Evolutionary conservation across 2,888 invertebrate species (phyloP).

Genomic region (Agapostemon virescens): DNA sequence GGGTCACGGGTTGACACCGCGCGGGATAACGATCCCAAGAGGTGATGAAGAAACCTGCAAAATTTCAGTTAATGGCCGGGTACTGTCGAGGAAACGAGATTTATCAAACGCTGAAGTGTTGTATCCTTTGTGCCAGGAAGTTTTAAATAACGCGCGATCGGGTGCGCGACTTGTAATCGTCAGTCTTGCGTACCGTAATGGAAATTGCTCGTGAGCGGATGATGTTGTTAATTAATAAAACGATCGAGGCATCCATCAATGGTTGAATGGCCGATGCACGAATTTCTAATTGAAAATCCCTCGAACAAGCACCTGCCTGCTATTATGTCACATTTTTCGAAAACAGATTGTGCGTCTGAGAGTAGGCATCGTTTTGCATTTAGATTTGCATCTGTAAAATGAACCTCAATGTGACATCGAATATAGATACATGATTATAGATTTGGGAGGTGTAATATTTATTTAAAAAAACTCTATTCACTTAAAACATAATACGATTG

Average conservation of each 20-base stretch:
- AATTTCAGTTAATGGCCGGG: constrained; percentile 20
- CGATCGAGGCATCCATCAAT: neutral
- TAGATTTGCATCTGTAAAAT: neutral
- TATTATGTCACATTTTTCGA: neutral
- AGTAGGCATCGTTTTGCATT: neutral
- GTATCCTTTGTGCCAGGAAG: constrained; percentile 22
- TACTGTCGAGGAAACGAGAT: constrained; percentile 9
- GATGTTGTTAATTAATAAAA: constrained; percentile 2
- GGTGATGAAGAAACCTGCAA: constrained; percentile 16
- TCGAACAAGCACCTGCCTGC: neutral
- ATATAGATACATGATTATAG: neutral
- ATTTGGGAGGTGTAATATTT: neutral
- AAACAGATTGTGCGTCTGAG: neutral
- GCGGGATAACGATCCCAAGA: constrained; percentile 31
- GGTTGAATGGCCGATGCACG: neutral
- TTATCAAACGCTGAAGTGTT: constrained; percentile 22
- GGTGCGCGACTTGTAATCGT: constrained; percentile 1
- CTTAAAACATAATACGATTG: too few relatives aligned
- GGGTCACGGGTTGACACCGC: constrained; percentile 17
- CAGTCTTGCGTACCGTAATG: constrained; percentile 10
- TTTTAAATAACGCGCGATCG: constrained; percentile 20
- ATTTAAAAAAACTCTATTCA: neutral
- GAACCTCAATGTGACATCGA: neutral
- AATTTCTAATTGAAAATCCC: neutral
- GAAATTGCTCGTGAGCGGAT: neutral